Conservation (phyloP, 2,888 invertebrate genomes). For the Hydrotaea diabolus region DNA sequence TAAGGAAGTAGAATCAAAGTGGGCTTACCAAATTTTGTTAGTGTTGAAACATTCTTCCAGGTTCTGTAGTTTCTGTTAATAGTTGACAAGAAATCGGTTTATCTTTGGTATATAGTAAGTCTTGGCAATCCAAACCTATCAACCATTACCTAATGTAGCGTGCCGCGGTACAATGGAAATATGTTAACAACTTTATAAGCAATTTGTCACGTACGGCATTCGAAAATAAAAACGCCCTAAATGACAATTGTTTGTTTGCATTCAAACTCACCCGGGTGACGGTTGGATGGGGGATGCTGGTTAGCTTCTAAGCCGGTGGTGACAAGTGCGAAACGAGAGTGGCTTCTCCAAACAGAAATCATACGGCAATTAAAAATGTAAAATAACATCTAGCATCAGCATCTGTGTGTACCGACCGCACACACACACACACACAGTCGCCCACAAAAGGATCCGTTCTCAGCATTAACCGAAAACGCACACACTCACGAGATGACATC, state of each 20-base stretch:
- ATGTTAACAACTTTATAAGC: conserved; percentile 78
- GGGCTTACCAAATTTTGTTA: too few species aligned
- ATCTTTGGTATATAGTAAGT: too few species aligned
- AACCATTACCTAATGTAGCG: neutral
- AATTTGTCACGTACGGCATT: conserved; percentile 80
- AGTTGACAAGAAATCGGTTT: too few species aligned
- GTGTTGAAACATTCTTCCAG: too few species aligned
- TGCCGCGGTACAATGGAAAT: conserved; percentile 28
- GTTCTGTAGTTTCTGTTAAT: too few species aligned
- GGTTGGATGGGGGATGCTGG: neutral
- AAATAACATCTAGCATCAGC: conserved; percentile 33
- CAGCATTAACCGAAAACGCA: conserved; percentile 12
- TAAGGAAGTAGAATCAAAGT: too few species aligned
- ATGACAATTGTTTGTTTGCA: conserved; percentile 55
- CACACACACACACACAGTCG: neutral
- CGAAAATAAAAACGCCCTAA: conserved; percentile 61
- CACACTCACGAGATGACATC: neutral
- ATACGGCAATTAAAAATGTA: conserved; percentile 64
- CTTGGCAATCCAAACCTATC: too few species aligned
- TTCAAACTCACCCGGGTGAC: neutral
- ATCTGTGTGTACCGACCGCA: neutral
- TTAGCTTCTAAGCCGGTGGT: conserved; percentile 6
- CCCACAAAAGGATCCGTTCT: conserved; percentile 56
- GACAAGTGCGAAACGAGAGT: conserved; percentile 58
- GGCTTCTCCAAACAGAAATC: conserved; percentile 1